Conservation (phyloP, 2,113 vertebrate genomes). For the Isurus oxyrinchus region DNA sequence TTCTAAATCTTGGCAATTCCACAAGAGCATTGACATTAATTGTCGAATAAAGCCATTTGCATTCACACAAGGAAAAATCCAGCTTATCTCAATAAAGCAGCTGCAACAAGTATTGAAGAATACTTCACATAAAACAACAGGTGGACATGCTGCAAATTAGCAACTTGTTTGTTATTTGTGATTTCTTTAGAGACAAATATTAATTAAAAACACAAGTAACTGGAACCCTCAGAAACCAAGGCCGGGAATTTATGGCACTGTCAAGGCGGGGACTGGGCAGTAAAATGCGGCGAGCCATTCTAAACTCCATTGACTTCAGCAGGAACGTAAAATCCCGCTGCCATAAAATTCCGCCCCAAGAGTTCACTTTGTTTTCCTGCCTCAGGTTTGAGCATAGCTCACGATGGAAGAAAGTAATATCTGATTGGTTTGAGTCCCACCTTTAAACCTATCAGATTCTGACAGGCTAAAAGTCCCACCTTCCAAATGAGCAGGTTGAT, state of each 20-base stretch:
- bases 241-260: too few species aligned
- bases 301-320: too few species aligned
- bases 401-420: neutral
- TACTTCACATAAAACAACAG: constrained; percentile 10
- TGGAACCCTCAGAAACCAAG: neutral
- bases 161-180: neutral
- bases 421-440: neutral
- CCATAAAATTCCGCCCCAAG: neutral
- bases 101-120: constrained; percentile 17
- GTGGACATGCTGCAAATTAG: neutral
- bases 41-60: constrained; percentile 23
- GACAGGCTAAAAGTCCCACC: neutral
- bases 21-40: neutral
- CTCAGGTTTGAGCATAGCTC: neutral
- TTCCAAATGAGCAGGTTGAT: neutral
- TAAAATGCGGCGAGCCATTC: too few species aligned
- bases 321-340: too few species aligned
- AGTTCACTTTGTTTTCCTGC: neutral
- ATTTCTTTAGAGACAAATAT: neutral
- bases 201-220: neutral
- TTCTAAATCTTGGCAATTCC: constrained; percentile 8
- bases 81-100: neutral
- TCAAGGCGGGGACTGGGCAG: too few species aligned
- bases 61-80: neutral
- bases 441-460: neutral